These are phyloP conservation scores for Idaea aversata DNA, from an alignment of 2,888 invertebrate species.

Conservation along the genomic window DNA sequence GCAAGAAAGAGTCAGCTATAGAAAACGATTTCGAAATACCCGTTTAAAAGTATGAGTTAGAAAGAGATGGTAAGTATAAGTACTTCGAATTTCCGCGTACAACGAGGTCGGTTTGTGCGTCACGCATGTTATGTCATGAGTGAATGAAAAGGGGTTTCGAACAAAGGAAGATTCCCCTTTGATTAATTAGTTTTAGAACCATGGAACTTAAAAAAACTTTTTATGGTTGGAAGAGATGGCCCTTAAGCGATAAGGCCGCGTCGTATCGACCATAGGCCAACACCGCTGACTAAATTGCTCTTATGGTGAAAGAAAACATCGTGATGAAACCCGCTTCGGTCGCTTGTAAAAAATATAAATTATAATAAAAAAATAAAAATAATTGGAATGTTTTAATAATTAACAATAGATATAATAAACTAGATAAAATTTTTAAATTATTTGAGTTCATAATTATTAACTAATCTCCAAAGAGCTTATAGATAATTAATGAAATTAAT, in stretches of 20 bases:
- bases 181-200: constrained; percentile 20
- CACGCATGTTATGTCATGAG: constrained; percentile 41
- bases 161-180: constrained; percentile 38
- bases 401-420: constrained; percentile 5
- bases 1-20: constrained; percentile 30
- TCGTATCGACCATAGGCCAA: too few species aligned
- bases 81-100: constrained; percentile 26
- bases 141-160: constrained; percentile 42
- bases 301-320: too few species aligned
- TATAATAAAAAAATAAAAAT: not conserved
- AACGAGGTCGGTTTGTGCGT: constrained; percentile 50
- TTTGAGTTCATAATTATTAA: not conserved
- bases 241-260: too few species aligned
- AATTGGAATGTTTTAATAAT: constrained; percentile 28
- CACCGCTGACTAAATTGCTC: too few species aligned
- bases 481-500: not conserved
- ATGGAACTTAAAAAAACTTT: too few species aligned
- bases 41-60: constrained; percentile 22
- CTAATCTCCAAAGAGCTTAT: not conserved
- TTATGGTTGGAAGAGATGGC: too few species aligned
- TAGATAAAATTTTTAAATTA: not conserved
- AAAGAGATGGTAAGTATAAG: constrained; percentile 25
- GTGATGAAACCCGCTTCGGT: too few species aligned
- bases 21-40: constrained; percentile 20
- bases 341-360: too few species aligned